Conservation (phyloP, 2,113 vertebrate species). For the Tragulus kanchil region DNA sequence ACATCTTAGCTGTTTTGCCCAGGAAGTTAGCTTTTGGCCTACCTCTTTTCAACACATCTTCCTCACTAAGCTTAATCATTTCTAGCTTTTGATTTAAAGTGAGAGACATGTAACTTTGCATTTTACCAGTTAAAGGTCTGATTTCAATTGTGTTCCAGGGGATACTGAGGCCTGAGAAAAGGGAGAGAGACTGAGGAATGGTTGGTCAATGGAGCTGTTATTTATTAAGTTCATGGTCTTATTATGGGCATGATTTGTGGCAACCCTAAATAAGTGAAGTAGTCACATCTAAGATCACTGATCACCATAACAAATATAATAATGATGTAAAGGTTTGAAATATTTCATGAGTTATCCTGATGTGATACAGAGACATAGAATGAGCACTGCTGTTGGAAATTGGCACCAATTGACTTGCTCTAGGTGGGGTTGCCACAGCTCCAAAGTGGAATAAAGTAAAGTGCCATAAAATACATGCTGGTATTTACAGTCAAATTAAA, state of each 20-base stretch:
- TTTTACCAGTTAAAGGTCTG: background rate
- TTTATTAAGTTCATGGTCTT: background rate
- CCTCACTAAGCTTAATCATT: background rate
- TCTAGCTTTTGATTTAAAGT: background rate
- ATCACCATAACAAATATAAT: background rate
- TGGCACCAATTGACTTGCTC: background rate
- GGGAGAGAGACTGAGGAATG: background rate
- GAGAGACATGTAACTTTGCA: background rate
- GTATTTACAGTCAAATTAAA: background rate
- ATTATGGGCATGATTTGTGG: background rate
- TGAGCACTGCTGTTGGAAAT: background rate
- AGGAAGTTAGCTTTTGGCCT: background rate
- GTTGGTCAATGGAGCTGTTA: background rate
- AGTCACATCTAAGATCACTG: background rate
- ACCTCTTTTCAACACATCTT: background rate
- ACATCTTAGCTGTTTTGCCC: background rate
- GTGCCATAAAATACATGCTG: background rate
- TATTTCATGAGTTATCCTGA: background rate
- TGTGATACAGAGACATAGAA: background rate
- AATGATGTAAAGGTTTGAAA: background rate
- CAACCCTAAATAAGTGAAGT: background rate
- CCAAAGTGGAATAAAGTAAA: background rate
- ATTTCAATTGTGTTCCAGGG: background rate
- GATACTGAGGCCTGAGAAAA: background rate
- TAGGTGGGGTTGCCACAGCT: background rate